These are phyloP conservation scores for Podarcis raffonei DNA, from an alignment of 2,113 vertebrate species.

Conservation along the genomic window DNA sequence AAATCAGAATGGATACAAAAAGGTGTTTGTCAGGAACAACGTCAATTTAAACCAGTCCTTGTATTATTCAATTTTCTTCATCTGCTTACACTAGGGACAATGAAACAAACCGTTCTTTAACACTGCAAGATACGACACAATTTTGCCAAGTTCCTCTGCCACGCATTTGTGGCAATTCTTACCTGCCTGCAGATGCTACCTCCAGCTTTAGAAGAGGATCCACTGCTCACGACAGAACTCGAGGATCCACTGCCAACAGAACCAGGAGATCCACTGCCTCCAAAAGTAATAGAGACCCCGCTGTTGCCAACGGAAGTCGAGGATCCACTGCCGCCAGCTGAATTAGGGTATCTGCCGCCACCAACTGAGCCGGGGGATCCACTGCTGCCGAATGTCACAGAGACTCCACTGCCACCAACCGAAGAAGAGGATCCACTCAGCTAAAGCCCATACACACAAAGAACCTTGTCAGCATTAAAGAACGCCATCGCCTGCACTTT, in stretches of 20 bases:
- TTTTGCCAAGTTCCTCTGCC: neutral
- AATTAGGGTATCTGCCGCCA: neutral
- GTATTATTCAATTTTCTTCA: neutral
- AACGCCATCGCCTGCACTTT: too few relatives aligned
- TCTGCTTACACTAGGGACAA: neutral
- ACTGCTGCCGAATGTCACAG: neutral
- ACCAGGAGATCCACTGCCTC: neutral
- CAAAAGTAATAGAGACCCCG: neutral
- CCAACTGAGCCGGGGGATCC: neutral
- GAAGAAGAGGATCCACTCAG: neutral
- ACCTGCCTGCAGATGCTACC: neutral
- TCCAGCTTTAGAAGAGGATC: neutral
- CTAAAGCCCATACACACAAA: neutral
- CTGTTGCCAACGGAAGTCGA: neutral
- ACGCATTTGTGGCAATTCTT: neutral
- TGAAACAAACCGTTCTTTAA: neutral
- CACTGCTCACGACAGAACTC: neutral
- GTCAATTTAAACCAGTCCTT: neutral
- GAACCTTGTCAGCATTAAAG: neutral
- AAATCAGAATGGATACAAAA: neutral
- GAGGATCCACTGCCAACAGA: neutral
- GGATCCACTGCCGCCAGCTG: neutral
- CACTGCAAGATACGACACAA: neutral
- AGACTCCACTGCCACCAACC: neutral
- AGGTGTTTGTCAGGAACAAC: neutral